A percentile compares a stretch with the other conserved stretches of the same genome.
Evolutionary conservation across 2,888 invertebrate species (phyloP).

Genomic region (Trichogramma dendrolimi): DNA sequence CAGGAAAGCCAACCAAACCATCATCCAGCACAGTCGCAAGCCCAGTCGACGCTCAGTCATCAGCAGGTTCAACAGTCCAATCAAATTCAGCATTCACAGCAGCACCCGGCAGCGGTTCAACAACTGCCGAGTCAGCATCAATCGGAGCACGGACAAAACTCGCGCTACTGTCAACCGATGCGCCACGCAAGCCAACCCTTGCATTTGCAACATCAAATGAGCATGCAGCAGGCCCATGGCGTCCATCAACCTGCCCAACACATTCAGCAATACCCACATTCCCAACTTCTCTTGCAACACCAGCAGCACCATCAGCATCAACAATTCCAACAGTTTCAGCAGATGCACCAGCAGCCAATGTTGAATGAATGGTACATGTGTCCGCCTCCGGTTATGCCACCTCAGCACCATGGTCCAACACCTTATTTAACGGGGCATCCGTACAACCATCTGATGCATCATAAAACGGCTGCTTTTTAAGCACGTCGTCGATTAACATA

Average conservation of each 20-base stretch:
- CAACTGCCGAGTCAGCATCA: too few relatives aligned
- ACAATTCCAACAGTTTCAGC: constrained; percentile 48
- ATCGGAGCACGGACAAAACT: too few relatives aligned
- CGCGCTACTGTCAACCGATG: too few relatives aligned
- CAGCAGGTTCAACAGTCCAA: too few relatives aligned
- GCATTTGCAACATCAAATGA: too few relatives aligned
- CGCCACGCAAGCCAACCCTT: too few relatives aligned
- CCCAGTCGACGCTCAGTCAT: too few relatives aligned
- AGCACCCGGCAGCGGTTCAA: too few relatives aligned
- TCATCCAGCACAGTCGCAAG: too few relatives aligned
- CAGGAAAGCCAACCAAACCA: too few relatives aligned
- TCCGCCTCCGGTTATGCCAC: constrained; percentile 60
- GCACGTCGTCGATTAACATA: not conserved
- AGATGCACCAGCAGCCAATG: constrained; percentile 49
- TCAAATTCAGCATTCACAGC: too few relatives aligned
- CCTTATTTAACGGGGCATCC: constrained; percentile 55
- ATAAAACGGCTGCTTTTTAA: constrained; percentile 54
- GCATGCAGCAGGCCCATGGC: too few relatives aligned
- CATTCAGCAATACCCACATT: constrained; percentile 29
- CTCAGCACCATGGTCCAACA: constrained; percentile 56
- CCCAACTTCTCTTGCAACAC: constrained; percentile 17
- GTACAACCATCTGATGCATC: constrained; percentile 61
- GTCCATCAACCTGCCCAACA: constrained; percentile 20
- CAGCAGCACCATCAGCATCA: constrained; percentile 35
- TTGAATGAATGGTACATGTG: constrained; percentile 78